Evolutionary conservation across 2,113 vertebrate genomes (phyloP).

Genomic region (Urocitellus parryii): DNA sequence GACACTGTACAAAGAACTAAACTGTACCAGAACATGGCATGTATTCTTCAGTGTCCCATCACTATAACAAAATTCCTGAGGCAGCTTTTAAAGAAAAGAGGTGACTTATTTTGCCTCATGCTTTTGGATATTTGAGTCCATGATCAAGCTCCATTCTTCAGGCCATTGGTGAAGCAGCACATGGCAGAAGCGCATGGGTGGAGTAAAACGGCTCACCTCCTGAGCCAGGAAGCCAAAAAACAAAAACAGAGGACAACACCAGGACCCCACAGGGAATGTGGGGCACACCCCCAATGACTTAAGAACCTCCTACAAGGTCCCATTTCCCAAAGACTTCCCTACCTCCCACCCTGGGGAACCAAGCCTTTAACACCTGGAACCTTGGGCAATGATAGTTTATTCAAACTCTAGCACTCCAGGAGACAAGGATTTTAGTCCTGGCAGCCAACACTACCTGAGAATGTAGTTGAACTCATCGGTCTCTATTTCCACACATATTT

Average conservation of each 20-base stretch:
- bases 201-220: not conserved
- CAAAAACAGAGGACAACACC: too few relatives aligned
- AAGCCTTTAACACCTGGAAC: not conserved
- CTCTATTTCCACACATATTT: not conserved
- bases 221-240: too few relatives aligned
- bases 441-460: not conserved
- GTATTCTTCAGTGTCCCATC: not conserved
- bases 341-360: not conserved
- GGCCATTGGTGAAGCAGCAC: not conserved
- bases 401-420: not conserved
- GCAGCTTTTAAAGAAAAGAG: not conserved
- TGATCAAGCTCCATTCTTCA: not conserved
- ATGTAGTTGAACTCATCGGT: not conserved
- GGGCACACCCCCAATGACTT: too few relatives aligned
- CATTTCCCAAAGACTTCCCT: not conserved
- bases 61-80: not conserved
- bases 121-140: not conserved
- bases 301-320: not conserved
- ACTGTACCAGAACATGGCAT: not conserved
- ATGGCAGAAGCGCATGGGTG: not conserved
- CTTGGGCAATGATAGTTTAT: not conserved
- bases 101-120: not conserved
- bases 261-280: too few relatives aligned
- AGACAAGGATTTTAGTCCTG: not conserved
- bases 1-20: not conserved